Conservation (phyloP, 2,888 invertebrate genomes). For the Mylabris sibirica region DNA sequence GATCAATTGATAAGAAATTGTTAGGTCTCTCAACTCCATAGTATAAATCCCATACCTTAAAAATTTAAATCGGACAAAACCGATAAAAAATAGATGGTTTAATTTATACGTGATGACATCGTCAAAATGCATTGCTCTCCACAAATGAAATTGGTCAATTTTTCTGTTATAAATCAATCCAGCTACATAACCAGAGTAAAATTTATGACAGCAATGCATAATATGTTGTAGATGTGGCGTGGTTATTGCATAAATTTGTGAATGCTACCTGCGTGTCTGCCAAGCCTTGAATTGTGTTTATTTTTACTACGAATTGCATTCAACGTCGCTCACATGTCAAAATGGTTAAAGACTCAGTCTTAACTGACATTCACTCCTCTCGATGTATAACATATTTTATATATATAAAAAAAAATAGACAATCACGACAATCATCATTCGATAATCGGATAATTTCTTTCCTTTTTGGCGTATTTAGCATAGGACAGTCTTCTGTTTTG, state of each 20-base stretch:
- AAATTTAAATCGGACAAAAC: too few species aligned
- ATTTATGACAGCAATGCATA: slow-evolving; percentile 21
- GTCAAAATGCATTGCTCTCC: not conserved
- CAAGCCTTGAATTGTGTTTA: slow-evolving; percentile 30
- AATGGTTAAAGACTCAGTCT: slow-evolving; percentile 2
- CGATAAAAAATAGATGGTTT: not conserved
- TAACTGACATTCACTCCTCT: slow-evolving; percentile 4
- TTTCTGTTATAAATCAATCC: slow-evolving; percentile 1
- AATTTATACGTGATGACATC: not conserved
- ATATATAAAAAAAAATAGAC: not conserved
- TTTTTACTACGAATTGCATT: slow-evolving; percentile 29
- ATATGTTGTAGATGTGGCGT: slow-evolving; percentile 18
- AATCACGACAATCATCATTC: not conserved
- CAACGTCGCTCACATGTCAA: slow-evolving; percentile 37
- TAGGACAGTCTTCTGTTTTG: not conserved
- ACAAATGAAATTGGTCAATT: not conserved
- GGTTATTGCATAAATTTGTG: slow-evolving; percentile 28
- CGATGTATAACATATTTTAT: too few species aligned
- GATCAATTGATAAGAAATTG: slow-evolving; percentile 16
- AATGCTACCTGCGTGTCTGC: slow-evolving; percentile 34
- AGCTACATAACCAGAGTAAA: slow-evolving; percentile 23
- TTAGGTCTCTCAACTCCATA: slow-evolving; percentile 1
- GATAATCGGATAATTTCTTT: not conserved
- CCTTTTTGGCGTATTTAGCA: not conserved
- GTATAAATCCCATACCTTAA: slow-evolving; percentile 16